Percentiles rank a stretch among this genome's conserved stretches.
These are phyloP conservation scores for Cryptocheilus praepositus DNA, from an alignment of 2,888 invertebrate genomes.

Conservation along the genomic window DNA sequence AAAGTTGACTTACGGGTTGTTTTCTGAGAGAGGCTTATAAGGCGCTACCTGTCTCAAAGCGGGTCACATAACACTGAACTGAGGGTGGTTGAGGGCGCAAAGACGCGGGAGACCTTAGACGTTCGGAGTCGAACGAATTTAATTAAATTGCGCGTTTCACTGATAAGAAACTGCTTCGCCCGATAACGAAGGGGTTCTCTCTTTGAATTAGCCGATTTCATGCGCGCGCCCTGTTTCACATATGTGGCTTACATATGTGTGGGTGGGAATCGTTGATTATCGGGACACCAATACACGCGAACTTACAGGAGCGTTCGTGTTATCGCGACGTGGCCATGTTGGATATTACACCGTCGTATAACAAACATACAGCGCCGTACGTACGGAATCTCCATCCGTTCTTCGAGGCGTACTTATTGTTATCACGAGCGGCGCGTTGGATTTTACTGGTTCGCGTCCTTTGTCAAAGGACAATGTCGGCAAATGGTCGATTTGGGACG, in stretches of 20 bases:
- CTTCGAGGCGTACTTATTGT: constrained; percentile 5
- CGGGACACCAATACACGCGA: not conserved
- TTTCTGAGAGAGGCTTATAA: constrained; percentile 22
- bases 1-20: constrained; percentile 29
- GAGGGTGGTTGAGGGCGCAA: no score
- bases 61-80: not conserved
- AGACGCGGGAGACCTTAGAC: constrained; percentile 9
- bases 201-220: no score
- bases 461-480: no score
- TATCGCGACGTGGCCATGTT: constrained; percentile 22
- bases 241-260: not conserved
- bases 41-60: constrained; percentile 30
- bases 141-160: constrained; percentile 59
- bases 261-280: constrained; percentile 17
- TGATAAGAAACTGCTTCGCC: constrained; percentile 59
- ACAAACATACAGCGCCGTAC: not conserved
- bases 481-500: no score
- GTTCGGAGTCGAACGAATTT: constrained; percentile 31
- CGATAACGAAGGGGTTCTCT: no score
- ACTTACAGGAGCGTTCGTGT: constrained; percentile 2
- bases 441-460: not conserved
- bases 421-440: not conserved
- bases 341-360: constrained; percentile 6
- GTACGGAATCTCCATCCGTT: constrained; percentile 7
- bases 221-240: no score